Evolutionary conservation across 2,797 vertebrate genomes (phyloP), one percentile per base, ranked within the genome.

Genomic region (Coreius guichenoti): DNA sequence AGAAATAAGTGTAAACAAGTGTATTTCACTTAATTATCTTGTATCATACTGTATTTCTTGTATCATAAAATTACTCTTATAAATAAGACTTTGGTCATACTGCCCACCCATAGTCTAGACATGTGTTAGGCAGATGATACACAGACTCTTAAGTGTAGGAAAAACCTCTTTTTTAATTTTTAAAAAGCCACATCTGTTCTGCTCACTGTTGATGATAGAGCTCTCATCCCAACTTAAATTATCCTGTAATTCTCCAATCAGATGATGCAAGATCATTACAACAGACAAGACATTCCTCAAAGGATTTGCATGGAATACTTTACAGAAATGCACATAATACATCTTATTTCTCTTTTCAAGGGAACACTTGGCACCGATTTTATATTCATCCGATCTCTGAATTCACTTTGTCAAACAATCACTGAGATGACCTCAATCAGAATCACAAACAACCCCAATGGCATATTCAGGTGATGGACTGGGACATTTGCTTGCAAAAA

Each of bases 401-500:
- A 81, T 77, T 88, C 49, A 81, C 81, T 83, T 68, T 61, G 31
- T 83, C 49, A 80, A 88, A 76, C 82, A 89, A 81, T 78, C 83
- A 54, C 86, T 75, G 8, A 79, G 47, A 12, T 56, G 70, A 86
- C 83, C 82, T 78, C 75, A 89, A 86, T 87, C 85, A 87, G 77
- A 69, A 29, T 47, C 33, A 45, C 77, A 86, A 82, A 85, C 86
- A 81, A 86, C 21, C 58, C 67, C 79, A 68, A 58, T 68, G 69
- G 65, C 26, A 17, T 75, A 74, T 82, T 79, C 51, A 61, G 76
- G 82, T 87, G 87, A 87, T 72, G 75, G 69, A 87, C 63, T 63
- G 72, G 79, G 82, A 79, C 70, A 73, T 73, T 77, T 72, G 58
- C 88, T 89, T 90, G 89, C 82, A 89, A 91, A 93, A 94, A 93